A percentile compares a stretch with the other conserved stretches of the same genome.
phyloP scores from a whole-genome alignment of 1,140 invertebrate genomes.

The Elymnias hypermnestra region DNA sequence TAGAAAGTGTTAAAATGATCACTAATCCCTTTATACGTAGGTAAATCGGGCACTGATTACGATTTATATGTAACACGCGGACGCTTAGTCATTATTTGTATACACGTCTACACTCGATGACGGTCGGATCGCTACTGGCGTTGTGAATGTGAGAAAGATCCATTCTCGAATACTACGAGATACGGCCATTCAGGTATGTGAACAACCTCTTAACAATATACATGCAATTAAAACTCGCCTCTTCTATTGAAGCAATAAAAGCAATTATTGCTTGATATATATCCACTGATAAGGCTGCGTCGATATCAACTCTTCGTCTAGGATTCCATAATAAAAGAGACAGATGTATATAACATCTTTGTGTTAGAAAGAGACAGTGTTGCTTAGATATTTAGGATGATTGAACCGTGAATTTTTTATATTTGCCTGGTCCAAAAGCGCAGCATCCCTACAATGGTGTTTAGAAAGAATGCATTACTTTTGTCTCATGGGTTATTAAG shows the following conservation, averaged over 20 bases:
- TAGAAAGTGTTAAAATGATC: constrained; percentile 43
- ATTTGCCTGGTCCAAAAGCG: constrained; percentile 51
- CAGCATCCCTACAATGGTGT: constrained; percentile 51
- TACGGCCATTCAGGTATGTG: constrained; percentile 69
- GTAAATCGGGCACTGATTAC: constrained; percentile 1
- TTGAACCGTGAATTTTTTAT: constrained; percentile 65
- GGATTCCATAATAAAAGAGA: constrained; percentile 50
- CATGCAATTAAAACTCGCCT: constrained; percentile 40
- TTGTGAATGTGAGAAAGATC: constrained; percentile 48
- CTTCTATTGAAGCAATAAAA: constrained; percentile 32
- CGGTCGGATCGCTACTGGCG: constrained; percentile 39
- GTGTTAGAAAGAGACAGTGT: constrained; percentile 35
- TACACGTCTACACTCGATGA: constrained; percentile 19
- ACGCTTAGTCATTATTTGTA: too few species aligned
- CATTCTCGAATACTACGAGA: constrained; percentile 64
- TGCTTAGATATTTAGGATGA: constrained; percentile 52
- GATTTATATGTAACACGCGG: constrained; percentile 36
- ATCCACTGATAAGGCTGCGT: constrained; percentile 64
- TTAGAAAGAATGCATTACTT: constrained; percentile 32
- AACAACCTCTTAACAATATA: constrained; percentile 44
- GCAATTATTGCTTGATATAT: constrained; percentile 27
- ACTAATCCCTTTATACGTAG: not conserved
- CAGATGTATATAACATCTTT: constrained; percentile 6
- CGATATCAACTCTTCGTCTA: constrained; percentile 70
- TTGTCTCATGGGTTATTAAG: too few species aligned